These are phyloP conservation scores for Sphyrna mokarran DNA, from an alignment of 2,113 vertebrate genomes.

Conservation along the genomic window DNA sequence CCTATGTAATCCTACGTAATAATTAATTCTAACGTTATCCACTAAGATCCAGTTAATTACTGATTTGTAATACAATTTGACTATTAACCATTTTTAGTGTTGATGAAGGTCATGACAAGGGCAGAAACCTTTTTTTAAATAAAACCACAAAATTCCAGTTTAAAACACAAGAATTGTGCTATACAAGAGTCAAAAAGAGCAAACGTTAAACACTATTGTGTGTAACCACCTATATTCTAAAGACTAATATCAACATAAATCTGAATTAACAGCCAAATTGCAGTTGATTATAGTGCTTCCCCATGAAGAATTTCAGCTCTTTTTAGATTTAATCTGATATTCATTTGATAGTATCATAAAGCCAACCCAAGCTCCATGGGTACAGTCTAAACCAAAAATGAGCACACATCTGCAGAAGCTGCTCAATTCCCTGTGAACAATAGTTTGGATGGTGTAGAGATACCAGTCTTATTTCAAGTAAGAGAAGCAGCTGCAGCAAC, in stretches of 20 bases:
- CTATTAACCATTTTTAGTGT: not conserved
- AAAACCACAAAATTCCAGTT: not conserved
- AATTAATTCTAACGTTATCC: not conserved
- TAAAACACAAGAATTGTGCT: not conserved
- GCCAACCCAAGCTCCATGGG: not conserved
- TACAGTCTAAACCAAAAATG: not conserved
- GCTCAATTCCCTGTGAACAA: not conserved
- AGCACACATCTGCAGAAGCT: not conserved
- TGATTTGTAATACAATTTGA: not conserved
- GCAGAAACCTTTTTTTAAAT: not conserved
- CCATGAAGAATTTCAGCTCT: not conserved
- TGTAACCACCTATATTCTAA: not conserved
- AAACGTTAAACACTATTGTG: not conserved
- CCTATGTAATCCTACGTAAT: not conserved
- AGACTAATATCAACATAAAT: not conserved
- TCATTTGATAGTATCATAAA: not conserved
- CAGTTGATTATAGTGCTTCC: not conserved
- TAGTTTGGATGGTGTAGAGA: not conserved
- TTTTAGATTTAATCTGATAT: not conserved
- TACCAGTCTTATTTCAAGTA: not conserved
- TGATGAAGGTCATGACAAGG: not conserved
- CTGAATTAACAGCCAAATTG: not conserved
- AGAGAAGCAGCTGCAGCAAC: not conserved
- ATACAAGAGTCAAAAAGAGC: not conserved
- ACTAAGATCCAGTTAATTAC: not conserved